Conservation (phyloP, 2,888 invertebrate genomes). For the Eristalis tenax region DNA sequence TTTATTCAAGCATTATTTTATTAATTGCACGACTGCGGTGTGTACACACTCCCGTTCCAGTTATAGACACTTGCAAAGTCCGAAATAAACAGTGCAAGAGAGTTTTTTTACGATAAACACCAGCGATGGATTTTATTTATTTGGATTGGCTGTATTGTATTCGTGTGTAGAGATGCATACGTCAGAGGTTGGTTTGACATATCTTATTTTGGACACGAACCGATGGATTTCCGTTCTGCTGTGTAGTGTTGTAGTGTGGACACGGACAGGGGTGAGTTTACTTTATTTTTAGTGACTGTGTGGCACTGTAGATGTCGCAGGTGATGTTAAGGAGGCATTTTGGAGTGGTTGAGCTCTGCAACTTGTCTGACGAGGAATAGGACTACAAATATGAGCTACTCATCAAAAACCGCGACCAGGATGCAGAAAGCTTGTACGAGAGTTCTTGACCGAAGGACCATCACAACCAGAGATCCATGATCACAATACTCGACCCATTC, state of each 20-base stretch:
- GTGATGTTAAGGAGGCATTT: neutral
- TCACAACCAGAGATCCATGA: no score
- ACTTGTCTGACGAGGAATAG: no score
- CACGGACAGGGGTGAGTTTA: no score
- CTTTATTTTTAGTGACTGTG: no score
- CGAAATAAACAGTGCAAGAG: conserved; percentile 20
- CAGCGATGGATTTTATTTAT: conserved; percentile 28
- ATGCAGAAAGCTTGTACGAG: no score
- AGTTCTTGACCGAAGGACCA: no score
- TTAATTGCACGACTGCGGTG: conserved; percentile 53
- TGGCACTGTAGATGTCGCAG: neutral
- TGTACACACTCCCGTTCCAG: conserved; percentile 51
- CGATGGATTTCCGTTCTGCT: conserved; percentile 9
- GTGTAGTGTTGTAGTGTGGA: neutral
- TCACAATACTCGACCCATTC: no score
- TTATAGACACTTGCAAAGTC: conserved; percentile 31
- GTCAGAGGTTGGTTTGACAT: conserved; percentile 25
- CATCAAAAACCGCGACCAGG: no score
- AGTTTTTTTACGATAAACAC: conserved; percentile 43
- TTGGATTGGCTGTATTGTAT: conserved; percentile 18
- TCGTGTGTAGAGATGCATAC: neutral
- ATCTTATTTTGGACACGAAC: neutral
- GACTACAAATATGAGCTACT: no score
- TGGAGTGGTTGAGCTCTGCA: no score
- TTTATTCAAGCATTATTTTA: conserved; percentile 38